These are phyloP conservation scores for Typhlichthys eigenmanni DNA, from an alignment of 2,797 vertebrate species.

Conservation along the genomic window DNA sequence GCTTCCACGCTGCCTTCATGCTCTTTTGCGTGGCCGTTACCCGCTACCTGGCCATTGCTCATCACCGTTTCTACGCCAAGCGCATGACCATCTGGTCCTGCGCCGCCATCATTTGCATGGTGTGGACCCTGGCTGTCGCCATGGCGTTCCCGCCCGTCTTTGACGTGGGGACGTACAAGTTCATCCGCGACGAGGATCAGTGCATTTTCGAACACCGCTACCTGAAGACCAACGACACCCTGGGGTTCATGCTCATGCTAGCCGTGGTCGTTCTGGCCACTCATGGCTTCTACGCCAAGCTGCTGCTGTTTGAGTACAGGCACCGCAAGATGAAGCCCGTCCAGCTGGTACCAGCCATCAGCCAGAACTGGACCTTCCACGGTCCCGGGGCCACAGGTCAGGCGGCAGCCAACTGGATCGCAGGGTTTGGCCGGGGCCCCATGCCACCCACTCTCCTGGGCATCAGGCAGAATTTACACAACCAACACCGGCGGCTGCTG, in stretches of 20 bases:
- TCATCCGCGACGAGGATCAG: slow-evolving; percentile 89
- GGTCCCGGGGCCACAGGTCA: slow-evolving; percentile 89
- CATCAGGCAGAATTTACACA: slow-evolving; percentile 86
- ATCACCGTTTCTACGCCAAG: slow-evolving; percentile 90
- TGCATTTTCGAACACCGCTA: slow-evolving; percentile 92
- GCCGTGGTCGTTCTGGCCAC: slow-evolving; percentile 88
- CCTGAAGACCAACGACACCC: slow-evolving; percentile 90
- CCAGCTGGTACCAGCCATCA: slow-evolving; percentile 89
- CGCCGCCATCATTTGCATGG: slow-evolving; percentile 88
- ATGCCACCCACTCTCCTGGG: slow-evolving; percentile 89
- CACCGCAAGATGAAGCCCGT: slow-evolving; percentile 92
- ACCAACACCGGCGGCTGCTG: slow-evolving; percentile 86
- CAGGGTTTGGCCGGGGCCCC: slow-evolving; percentile 87
- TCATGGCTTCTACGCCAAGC: slow-evolving; percentile 89
- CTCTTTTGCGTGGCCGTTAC: slow-evolving; percentile 89
- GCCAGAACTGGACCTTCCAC: slow-evolving; percentile 93
- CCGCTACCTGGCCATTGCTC: slow-evolving; percentile 90
- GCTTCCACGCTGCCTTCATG: slow-evolving; percentile 91
- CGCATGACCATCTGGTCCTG: slow-evolving; percentile 93
- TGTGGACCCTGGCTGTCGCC: slow-evolving; percentile 88
- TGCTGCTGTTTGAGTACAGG: slow-evolving; percentile 87
- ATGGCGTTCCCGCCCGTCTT: slow-evolving; percentile 91
- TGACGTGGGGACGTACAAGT: slow-evolving; percentile 89
- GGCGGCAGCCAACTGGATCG: slow-evolving; percentile 90
- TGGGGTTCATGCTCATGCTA: slow-evolving; percentile 93